These are phyloP conservation scores for Agonopterix subpropinquella DNA, from an alignment of 2,888 invertebrate genomes.

Conservation along the genomic window DNA sequence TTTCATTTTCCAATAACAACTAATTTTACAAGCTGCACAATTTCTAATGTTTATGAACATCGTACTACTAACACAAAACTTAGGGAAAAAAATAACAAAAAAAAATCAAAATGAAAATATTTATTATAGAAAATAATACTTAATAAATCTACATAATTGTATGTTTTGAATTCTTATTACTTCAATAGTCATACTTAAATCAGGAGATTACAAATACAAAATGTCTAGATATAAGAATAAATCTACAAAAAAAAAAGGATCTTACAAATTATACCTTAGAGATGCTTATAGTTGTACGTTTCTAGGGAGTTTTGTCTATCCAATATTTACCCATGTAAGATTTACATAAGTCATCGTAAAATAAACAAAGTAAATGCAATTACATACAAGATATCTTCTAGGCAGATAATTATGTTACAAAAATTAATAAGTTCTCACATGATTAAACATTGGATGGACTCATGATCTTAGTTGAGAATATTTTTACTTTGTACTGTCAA, in stretches of 20 bases:
- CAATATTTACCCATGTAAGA: slow-evolving; percentile 62
- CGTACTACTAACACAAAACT: not conserved
- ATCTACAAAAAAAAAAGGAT: slow-evolving; percentile 66
- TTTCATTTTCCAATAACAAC: slow-evolving; percentile 1
- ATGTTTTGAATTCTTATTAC: slow-evolving; percentile 43
- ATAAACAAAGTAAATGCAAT: slow-evolving; percentile 51
- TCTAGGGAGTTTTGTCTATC: slow-evolving; percentile 63
- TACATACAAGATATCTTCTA: slow-evolving; percentile 29
- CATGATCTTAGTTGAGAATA: slow-evolving; percentile 46
- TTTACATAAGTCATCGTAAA: slow-evolving; percentile 22
- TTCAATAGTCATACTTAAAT: slow-evolving; percentile 31
- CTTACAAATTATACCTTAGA: slow-evolving; percentile 63
- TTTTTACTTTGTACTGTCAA: slow-evolving; percentile 44
- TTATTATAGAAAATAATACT: slow-evolving; percentile 71
- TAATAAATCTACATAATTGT: slow-evolving; percentile 57
- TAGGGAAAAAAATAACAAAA: slow-evolving; percentile 4
- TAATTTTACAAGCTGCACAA: not conserved
- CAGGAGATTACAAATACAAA: slow-evolving; percentile 73
- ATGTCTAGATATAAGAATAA: slow-evolving; percentile 53
- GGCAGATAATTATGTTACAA: slow-evolving; percentile 5
- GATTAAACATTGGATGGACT: slow-evolving; percentile 55
- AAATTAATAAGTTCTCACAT: slow-evolving; percentile 20
- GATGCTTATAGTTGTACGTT: slow-evolving; percentile 63
- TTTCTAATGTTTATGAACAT: slow-evolving; percentile 1
- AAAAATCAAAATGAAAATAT: slow-evolving; percentile 32